A percentile compares a stretch with the other conserved stretches of the same genome.
Evolutionary conservation across 1,140 invertebrate species (phyloP).

Genomic region (Aphis craccivora): DNA sequence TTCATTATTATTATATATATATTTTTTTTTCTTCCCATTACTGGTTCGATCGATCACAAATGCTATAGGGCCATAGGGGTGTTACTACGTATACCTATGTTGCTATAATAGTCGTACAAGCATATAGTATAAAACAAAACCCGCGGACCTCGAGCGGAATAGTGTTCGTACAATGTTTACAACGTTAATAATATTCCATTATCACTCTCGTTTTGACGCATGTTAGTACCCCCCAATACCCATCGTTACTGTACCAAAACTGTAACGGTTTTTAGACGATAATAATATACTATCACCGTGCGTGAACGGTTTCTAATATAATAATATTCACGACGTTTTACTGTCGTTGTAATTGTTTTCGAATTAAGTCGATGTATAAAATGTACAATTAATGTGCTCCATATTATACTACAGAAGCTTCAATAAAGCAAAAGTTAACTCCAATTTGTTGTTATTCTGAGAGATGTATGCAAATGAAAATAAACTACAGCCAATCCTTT

Average conservation of each 20-base stretch:
- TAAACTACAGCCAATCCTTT: background rate
- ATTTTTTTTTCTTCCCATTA: background rate
- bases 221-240: too few species aligned
- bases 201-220: too few species aligned
- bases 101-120: background rate
- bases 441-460: background rate
- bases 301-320: too few species aligned
- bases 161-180: background rate
- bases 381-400: background rate
- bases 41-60: background rate
- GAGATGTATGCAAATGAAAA: background rate
- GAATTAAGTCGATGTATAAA: background rate
- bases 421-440: background rate
- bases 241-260: too few species aligned
- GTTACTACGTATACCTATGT: background rate
- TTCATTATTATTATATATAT: conserved; percentile 3
- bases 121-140: background rate
- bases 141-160: background rate
- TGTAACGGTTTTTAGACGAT: too few species aligned
- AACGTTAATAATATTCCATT: background rate
- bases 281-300: too few species aligned
- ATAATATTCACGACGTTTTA: background rate
- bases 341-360: background rate
- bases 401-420: background rate
- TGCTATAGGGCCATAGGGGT: too few species aligned